Evolutionary conservation across 2,888 invertebrate genomes (phyloP).

Genomic region (Bursaphelenchus okinawaensis): DNA sequence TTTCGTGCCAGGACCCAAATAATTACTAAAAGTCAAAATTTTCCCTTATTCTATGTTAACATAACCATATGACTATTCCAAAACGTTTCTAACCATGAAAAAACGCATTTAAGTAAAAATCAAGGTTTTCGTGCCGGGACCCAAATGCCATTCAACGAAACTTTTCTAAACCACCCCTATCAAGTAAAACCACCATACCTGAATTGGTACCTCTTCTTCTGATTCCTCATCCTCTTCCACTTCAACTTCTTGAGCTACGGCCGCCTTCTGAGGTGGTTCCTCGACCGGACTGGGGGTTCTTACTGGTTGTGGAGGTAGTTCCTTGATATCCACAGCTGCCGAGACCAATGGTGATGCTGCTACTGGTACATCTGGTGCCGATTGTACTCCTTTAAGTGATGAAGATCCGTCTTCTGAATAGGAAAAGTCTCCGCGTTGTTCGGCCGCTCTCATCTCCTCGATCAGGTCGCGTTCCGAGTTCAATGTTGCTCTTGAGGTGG

Average conservation of each 20-base stretch:
- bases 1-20: no score
- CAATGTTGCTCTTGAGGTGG: conserved; percentile 31
- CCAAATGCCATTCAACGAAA: no score
- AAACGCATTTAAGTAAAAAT: no score
- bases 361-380: background rate
- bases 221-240: conserved; percentile 9
- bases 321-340: conserved; percentile 18
- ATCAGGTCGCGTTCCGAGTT: conserved; percentile 36
- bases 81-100: no score
- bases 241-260: background rate
- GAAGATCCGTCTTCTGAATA: conserved; percentile 41
- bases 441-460: conserved; percentile 44
- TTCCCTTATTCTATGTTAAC: no score
- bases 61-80: no score
- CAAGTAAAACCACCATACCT: no score
- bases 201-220: conserved; percentile 1
- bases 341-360: conserved; percentile 14
- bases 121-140: no score
- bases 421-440: conserved; percentile 31
- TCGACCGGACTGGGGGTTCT: conserved; percentile 4
- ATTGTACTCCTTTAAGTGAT: conserved; percentile 23
- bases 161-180: no score
- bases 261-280: background rate
- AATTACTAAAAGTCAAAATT: no score
- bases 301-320: background rate